A percentile compares a stretch with the other conserved stretches of the same genome.
These are phyloP conservation scores for Therioaphis trifolii DNA, from an alignment of 2,888 invertebrate genomes.

Conservation along the genomic window DNA sequence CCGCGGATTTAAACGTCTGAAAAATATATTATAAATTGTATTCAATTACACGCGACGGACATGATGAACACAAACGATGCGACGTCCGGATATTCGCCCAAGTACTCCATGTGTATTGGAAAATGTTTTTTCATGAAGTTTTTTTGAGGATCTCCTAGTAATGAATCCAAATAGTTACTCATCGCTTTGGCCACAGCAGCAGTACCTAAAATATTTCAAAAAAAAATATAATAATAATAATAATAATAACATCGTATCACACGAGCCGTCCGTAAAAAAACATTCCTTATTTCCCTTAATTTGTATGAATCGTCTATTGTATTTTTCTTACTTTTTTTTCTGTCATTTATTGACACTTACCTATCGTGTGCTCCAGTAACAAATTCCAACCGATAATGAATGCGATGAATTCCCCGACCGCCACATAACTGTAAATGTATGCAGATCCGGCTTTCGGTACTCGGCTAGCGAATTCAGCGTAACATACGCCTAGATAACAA, in stretches of 20 bases:
- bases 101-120: slow-evolving; percentile 74
- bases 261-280: no score
- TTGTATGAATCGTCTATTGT: neutral
- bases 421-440: slow-evolving; percentile 93
- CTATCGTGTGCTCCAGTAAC: slow-evolving; percentile 88
- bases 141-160: slow-evolving; percentile 75
- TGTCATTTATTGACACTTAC: slow-evolving; percentile 70
- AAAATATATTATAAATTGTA: neutral
- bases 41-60: slow-evolving; percentile 70
- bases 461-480: slow-evolving; percentile 90
- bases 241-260: neutral
- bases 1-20: neutral
- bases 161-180: slow-evolving; percentile 78
- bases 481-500: slow-evolving; percentile 78
- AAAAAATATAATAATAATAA: no score
- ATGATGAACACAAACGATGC: slow-evolving; percentile 76
- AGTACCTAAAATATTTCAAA: no score
- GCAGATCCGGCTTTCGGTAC: slow-evolving; percentile 93
- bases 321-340: neutral
- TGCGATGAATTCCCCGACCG: slow-evolving; percentile 90
- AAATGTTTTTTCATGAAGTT: slow-evolving; percentile 71
- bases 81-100: slow-evolving; percentile 79
- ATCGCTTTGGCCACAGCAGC: slow-evolving; percentile 82
- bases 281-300: no score
- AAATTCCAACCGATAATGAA: slow-evolving; percentile 95